Evolutionary conservation across 2,797 vertebrate genomes (phyloP).

Genomic region (Rhincodon typus): DNA sequence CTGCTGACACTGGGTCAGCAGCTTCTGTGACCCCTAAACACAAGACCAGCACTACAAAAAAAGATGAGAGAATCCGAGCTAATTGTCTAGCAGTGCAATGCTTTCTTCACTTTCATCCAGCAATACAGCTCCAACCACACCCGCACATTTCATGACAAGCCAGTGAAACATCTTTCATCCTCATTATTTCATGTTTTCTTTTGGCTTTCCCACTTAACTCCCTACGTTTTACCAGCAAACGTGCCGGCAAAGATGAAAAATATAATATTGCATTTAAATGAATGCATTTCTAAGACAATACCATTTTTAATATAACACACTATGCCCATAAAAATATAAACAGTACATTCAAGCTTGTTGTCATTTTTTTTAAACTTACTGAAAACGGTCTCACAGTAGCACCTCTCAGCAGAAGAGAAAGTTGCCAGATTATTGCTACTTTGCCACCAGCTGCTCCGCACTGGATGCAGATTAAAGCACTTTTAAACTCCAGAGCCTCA

Average conservation of each 20-base stretch:
- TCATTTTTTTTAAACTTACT: conserved; percentile 31
- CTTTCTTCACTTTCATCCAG: conserved; percentile 27
- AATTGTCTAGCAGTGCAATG: conserved; percentile 59
- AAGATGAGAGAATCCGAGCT: conserved; percentile 63
- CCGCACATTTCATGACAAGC: conserved; percentile 33
- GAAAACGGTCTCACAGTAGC: conserved; percentile 32
- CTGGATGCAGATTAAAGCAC: conserved; percentile 37
- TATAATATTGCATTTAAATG: background rate
- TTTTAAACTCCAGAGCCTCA: conserved; percentile 36
- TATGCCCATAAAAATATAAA: background rate
- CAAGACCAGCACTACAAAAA: conserved; percentile 62
- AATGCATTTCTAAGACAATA: background rate
- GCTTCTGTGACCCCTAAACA: conserved; percentile 63
- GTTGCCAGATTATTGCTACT: conserved; percentile 44
- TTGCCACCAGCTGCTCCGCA: conserved; percentile 34
- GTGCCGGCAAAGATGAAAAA: background rate
- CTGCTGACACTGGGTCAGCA: conserved; percentile 70
- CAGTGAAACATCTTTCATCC: conserved; percentile 34
- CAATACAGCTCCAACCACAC: conserved; percentile 22
- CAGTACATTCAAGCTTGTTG: conserved; percentile 10
- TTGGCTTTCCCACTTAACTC: background rate
- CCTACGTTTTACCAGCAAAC: background rate
- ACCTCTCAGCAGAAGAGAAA: conserved; percentile 40
- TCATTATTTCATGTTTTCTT: background rate
- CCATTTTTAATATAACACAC: background rate